Evolutionary conservation across 2,888 invertebrate species (phyloP).

Genomic region (Pherbina coryleti): DNA sequence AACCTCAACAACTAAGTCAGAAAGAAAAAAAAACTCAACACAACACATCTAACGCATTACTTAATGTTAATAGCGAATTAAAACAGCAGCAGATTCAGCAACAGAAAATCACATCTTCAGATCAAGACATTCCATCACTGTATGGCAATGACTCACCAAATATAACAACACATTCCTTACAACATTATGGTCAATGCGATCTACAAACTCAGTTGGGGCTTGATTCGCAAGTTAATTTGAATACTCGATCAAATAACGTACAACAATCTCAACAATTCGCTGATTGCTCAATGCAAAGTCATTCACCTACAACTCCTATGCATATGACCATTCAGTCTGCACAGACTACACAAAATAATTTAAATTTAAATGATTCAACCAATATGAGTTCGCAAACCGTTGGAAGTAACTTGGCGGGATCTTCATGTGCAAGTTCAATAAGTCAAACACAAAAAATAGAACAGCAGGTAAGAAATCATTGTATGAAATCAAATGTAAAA

Average conservation of each 20-base stretch:
- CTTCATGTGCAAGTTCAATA: slow-evolving; percentile 43
- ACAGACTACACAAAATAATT: slow-evolving; percentile 68
- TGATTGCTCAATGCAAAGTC: slow-evolving; percentile 79
- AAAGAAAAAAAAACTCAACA: slow-evolving; percentile 21
- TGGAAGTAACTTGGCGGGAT: slow-evolving; percentile 55
- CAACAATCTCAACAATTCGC: slow-evolving; percentile 69
- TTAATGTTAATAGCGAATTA: slow-evolving; percentile 19
- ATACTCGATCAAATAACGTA: slow-evolving; percentile 74
- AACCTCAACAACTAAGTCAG: slow-evolving; percentile 5
- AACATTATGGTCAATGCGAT: slow-evolving; percentile 83
- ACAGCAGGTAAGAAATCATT: slow-evolving; percentile 57
- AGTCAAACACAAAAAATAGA: slow-evolving; percentile 60
- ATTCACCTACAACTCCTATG: slow-evolving; percentile 71
- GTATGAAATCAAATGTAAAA: no score
- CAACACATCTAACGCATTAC: slow-evolving; percentile 68
- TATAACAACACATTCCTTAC: slow-evolving; percentile 82
- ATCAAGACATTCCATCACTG: slow-evolving; percentile 69
- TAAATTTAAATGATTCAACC: slow-evolving; percentile 58
- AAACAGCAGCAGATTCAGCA: slow-evolving; percentile 29
- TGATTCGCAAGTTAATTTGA: slow-evolving; percentile 90
- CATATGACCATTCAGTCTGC: slow-evolving; percentile 75
- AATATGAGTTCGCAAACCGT: slow-evolving; percentile 63
- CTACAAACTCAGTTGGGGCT: slow-evolving; percentile 87
- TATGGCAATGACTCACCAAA: slow-evolving; percentile 88
- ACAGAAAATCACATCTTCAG: slow-evolving; percentile 11